phyloP scores from a whole-genome alignment of 2,113 vertebrate genomes.

The Falcunculus frontatus region DNA sequence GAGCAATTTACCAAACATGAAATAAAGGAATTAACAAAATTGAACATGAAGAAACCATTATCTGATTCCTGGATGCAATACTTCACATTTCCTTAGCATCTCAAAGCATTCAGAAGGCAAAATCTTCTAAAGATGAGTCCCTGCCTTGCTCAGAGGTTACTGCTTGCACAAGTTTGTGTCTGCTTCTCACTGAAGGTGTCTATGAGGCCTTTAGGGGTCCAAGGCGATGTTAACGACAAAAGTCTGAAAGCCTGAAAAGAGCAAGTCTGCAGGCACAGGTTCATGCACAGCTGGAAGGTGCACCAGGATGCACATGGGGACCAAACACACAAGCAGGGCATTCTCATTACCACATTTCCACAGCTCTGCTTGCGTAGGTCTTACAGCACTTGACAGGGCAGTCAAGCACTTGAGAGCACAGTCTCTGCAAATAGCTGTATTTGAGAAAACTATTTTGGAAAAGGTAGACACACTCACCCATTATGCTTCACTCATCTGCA shows the following conservation, averaged over 20 bases:
- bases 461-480: background rate
- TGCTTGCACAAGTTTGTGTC: background rate
- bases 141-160: background rate
- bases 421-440: background rate
- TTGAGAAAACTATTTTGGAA: background rate
- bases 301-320: background rate
- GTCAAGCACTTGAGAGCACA: background rate
- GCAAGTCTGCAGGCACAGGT: background rate
- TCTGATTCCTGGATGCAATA: background rate
- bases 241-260: background rate
- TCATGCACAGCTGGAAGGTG: background rate
- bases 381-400: background rate
- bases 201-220: background rate
- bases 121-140: background rate
- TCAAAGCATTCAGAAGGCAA: background rate
- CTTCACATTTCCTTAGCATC: background rate
- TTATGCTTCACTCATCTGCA: background rate
- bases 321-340: background rate
- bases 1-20: background rate
- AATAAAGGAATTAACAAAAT: background rate
- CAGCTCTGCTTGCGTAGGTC: background rate
- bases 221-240: fast-evolving
- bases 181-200: background rate
- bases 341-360: background rate
- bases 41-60: background rate